Evolutionary conservation across 2,888 invertebrate species (phyloP).

Genomic region (Yponomeuta malinellus): DNA sequence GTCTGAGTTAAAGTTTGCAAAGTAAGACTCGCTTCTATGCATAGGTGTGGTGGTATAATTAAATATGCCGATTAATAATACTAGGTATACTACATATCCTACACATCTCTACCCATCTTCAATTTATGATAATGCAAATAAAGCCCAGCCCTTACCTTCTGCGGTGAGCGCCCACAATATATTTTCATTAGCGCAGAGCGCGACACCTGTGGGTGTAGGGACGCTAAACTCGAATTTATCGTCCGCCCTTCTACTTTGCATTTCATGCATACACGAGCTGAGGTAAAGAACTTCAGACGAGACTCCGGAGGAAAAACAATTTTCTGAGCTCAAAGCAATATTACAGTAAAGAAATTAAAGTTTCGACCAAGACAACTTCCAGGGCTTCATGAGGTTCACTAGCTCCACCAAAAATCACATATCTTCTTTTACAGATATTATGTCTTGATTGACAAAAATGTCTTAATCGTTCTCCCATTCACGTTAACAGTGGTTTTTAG

Average conservation of each 20-base stretch:
- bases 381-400: background rate
- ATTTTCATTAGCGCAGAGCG: slow-evolving; percentile 51
- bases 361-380: background rate
- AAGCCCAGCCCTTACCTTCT: background rate
- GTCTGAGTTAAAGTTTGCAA: too few species aligned
- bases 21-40: too few species aligned
- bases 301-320: background rate
- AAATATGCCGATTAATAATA: too few species aligned
- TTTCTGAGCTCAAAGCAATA: background rate
- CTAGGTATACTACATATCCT: background rate
- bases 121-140: background rate
- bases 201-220: slow-evolving; percentile 43
- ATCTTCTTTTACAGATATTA: too few species aligned
- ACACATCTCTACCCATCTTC: background rate
- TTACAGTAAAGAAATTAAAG: background rate
- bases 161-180: slow-evolving; percentile 26
- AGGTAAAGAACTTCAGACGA: background rate
- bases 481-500: too few species aligned
- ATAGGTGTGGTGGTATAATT: too few species aligned
- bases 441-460: too few species aligned
- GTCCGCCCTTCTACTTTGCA: slow-evolving; percentile 17
- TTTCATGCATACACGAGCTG: background rate
- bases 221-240: slow-evolving; percentile 66
- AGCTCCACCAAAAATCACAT: background rate
- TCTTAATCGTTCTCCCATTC: too few species aligned